Evolutionary conservation across 2,113 vertebrate species (phyloP).

Genomic region (Seriola quinqueradiata): DNA sequence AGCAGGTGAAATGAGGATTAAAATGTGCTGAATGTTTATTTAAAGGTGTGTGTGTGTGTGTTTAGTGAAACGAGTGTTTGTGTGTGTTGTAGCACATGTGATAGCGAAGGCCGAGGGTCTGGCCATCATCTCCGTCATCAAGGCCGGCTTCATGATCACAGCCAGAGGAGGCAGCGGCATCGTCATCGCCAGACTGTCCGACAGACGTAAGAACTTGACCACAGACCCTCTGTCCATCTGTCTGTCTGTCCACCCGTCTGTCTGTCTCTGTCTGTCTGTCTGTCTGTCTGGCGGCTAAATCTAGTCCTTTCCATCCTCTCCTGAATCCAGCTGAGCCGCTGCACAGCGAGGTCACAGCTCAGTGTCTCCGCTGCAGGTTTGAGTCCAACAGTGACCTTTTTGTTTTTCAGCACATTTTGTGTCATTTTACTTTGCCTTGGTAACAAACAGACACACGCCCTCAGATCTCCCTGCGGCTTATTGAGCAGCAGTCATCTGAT

Average conservation of each 20-base stretch:
- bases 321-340: too few relatives aligned
- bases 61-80: conserved; percentile 51
- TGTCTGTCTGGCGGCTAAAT: not conserved
- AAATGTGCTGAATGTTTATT: not conserved
- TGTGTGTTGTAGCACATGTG: conserved; percentile 87
- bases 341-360: too few relatives aligned
- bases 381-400: not conserved
- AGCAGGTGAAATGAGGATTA: not conserved
- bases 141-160: conserved; percentile 96
- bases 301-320: too few relatives aligned
- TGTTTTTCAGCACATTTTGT: not conserved
- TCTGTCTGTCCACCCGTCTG: too few relatives aligned
- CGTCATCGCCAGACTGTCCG: conserved; percentile 90
- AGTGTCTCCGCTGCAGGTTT: not conserved
- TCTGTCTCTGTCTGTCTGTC: too few relatives aligned
- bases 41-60: not conserved
- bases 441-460: not conserved
- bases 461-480: not conserved
- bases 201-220: conserved; percentile 87
- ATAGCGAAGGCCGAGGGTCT: conserved; percentile 96
- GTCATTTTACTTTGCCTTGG: not conserved
- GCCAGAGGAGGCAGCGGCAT: conserved; percentile 96
- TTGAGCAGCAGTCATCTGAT: conserved; percentile 44
- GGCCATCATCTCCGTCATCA: conserved; percentile 94
- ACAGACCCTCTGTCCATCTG: not conserved